Evolutionary conservation across 2,113 vertebrate genomes (phyloP).

Genomic region (Dinomys branickii): DNA sequence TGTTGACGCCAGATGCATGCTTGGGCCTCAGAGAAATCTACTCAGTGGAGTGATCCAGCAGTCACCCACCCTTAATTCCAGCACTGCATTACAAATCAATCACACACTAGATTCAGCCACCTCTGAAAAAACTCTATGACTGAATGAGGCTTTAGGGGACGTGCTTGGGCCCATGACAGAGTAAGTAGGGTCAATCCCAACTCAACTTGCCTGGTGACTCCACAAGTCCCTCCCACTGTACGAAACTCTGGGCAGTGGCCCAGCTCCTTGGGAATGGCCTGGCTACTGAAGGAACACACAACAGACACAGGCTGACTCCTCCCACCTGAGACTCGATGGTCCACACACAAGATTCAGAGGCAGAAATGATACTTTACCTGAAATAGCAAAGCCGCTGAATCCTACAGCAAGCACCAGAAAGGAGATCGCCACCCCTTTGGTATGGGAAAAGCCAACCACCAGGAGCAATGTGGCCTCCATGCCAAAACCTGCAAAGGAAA

Average conservation of each 20-base stretch:
- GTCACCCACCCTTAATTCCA: too few species aligned
- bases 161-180: too few species aligned
- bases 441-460: conserved; percentile 97
- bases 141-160: too few species aligned
- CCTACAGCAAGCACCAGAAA: conserved; percentile 98
- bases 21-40: too few species aligned
- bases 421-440: conserved; percentile 94
- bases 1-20: fast-evolving
- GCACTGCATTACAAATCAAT: too few species aligned
- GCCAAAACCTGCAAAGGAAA: conserved; percentile 92
- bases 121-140: too few species aligned
- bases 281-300: not conserved
- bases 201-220: not conserved
- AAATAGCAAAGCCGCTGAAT: conserved; percentile 99
- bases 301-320: not conserved
- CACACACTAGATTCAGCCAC: too few species aligned
- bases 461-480: conserved; percentile 98
- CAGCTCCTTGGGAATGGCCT: not conserved
- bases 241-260: not conserved
- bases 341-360: not conserved
- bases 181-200: not conserved
- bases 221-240: not conserved
- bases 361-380: conserved; percentile 88
- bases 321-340: not conserved
- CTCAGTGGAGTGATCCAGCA: too few species aligned